phyloP scores from a whole-genome alignment of 2,797 vertebrate genomes.

The Hydrophis major region DNA sequence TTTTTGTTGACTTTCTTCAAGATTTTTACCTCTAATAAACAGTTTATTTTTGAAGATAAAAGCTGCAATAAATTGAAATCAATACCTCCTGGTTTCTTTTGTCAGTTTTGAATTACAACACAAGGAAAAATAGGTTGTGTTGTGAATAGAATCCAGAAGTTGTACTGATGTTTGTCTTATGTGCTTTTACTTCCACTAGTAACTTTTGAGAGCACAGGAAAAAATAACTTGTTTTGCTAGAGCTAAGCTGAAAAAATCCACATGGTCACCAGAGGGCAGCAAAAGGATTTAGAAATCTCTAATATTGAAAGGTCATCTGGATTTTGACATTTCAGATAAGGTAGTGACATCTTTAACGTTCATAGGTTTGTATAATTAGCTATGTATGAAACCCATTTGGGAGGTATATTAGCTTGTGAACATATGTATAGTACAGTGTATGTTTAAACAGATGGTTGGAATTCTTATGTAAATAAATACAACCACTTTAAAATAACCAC shows the following conservation, averaged over 20 bases:
- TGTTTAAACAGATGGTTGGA: background rate
- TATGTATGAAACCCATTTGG: slow-evolving; percentile 11
- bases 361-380: slow-evolving; percentile 41
- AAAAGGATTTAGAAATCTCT: background rate
- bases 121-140: slow-evolving; percentile 20
- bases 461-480: background rate
- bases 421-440: background rate
- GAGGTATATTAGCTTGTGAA: slow-evolving; percentile 9
- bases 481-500: slow-evolving; percentile 10
- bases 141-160: background rate
- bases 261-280: background rate
- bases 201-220: background rate
- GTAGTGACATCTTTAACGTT: background rate
- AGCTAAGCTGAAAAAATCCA: background rate
- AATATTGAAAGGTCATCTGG: background rate
- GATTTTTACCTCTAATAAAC: slow-evolving; percentile 46
- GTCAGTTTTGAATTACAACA: background rate
- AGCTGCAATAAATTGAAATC: slow-evolving; percentile 38
- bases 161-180: background rate
- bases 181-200: background rate
- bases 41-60: slow-evolving; percentile 50
- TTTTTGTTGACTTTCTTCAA: slow-evolving; percentile 33
- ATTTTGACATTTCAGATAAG: background rate
- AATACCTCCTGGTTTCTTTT: slow-evolving; percentile 31
- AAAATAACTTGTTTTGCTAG: slow-evolving; percentile 33